These are phyloP conservation scores for Eleutherodactylus coqui DNA, from an alignment of 2,797 vertebrate genomes.

Conservation along the genomic window DNA sequence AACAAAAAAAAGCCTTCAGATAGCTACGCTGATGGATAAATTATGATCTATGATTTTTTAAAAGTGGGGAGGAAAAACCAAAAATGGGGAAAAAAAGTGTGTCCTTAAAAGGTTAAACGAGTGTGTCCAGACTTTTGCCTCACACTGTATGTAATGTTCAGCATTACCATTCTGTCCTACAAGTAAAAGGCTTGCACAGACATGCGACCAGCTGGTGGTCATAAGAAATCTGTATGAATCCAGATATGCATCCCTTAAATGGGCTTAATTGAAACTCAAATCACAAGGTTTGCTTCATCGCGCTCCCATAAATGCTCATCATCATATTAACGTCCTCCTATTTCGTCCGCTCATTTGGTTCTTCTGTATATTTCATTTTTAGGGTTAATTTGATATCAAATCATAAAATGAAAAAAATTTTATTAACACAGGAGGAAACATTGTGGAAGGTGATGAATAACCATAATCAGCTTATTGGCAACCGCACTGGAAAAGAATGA, in stretches of 20 bases:
- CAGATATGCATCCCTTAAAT: not conserved
- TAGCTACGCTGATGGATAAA: too few relatives aligned
- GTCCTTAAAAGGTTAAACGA: too few relatives aligned
- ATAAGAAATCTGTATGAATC: not conserved
- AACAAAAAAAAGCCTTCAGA: too few relatives aligned
- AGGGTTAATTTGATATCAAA: slow-evolving; percentile 36
- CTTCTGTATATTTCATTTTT: slow-evolving; percentile 11
- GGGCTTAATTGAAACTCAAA: not conserved
- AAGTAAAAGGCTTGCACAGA: not conserved
- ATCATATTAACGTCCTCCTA: not conserved
- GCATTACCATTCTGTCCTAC: not conserved
- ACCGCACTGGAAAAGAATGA: slow-evolving; percentile 7
- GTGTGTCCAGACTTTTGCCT: too few relatives aligned
- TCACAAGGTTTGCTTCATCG: not conserved
- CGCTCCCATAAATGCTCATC: not conserved
- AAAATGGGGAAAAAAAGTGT: too few relatives aligned
- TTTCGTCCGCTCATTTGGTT: not conserved
- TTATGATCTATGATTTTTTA: too few relatives aligned
- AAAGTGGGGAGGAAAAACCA: too few relatives aligned
- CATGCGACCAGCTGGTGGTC: not conserved
- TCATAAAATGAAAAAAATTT: slow-evolving; percentile 21
- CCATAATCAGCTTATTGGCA: slow-evolving; percentile 55
- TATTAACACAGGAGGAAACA: not conserved
- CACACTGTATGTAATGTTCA: too few relatives aligned
- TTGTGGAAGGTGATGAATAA: slow-evolving; percentile 42